phyloP scores from a whole-genome alignment of 2,797 vertebrate genomes.

The Epinephelus malabaricus region DNA sequence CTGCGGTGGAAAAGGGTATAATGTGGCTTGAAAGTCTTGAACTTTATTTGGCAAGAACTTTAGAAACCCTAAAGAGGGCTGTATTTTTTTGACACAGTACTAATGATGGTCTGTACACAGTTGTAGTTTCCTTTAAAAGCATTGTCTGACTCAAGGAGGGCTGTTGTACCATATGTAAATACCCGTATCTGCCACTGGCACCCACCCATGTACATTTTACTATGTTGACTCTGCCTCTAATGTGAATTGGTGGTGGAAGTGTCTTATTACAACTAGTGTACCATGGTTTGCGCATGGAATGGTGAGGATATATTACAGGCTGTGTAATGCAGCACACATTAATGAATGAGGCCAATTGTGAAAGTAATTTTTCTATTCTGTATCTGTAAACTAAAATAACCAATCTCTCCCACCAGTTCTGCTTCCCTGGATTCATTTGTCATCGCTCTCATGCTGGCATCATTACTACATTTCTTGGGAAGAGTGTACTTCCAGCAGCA shows the following conservation, averaged over 20 bases:
- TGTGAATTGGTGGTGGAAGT: not conserved
- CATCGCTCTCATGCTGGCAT: constrained; percentile 39
- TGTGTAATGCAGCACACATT: constrained; percentile 15
- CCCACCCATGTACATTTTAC: not conserved
- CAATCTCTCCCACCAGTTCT: constrained; percentile 23
- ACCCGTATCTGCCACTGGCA: not conserved
- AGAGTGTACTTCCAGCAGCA: constrained; percentile 37
- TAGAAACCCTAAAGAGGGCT: too few relatives aligned
- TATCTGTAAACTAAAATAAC: constrained; percentile 38
- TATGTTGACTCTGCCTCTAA: not conserved
- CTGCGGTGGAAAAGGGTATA: too few relatives aligned
- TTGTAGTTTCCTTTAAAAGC: not conserved
- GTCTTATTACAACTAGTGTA: constrained; percentile 16
- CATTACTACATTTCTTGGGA: constrained; percentile 27
- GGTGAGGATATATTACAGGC: not conserved
- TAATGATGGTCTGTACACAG: not conserved
- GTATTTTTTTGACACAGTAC: not conserved
- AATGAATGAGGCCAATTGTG: constrained; percentile 19
- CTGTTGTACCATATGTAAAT: not conserved
- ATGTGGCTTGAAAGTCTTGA: not conserved
- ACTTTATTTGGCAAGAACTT: too few relatives aligned
- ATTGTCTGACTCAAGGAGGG: not conserved
- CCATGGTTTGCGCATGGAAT: not conserved
- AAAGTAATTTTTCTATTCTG: constrained; percentile 32
- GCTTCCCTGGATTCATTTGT: constrained; percentile 45